Base-by-base conservation (phyloP, 2,888 invertebrate genomes). In the Hyalella azteca region DNA sequence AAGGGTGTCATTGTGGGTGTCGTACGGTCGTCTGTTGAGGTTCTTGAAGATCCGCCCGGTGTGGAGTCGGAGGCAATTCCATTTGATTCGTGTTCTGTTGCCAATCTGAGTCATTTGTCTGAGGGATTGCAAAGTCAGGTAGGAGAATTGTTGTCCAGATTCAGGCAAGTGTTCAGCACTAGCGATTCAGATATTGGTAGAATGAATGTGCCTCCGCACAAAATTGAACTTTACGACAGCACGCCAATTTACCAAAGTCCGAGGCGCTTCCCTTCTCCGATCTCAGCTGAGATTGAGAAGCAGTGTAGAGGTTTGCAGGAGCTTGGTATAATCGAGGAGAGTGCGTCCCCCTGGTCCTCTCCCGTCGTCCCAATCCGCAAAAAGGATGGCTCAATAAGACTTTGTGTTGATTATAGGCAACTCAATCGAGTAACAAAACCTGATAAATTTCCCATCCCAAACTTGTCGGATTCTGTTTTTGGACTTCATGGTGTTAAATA, bases 401-500 rank as follows among this genome's bases (percentile, higher is more conserved):
- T 75, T 13, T 75, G 75, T 40, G 41, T 75, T 13, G 75, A 75
- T 41, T 75, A 75, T 41, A 3, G 39, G 22, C 19, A 3, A 40
- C 76, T 76, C 11, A 76, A 76, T 45, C 11, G 32, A 32, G 76
- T 76, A 22, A 76, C 76, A 19, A 41, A 48, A 45, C 11, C n/a
- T n/a, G 48, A 66, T 66, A 66, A 66, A 29, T 66, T 66, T 22
- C 66, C 66, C n/a, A 66, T 29, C 32, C 66, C 66, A 1, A 11
- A 76, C 48, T 5, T 45, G 22, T 4, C 22, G 11, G 41, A 76
- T 76, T 41, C 76, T 22, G 76, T 76, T n/a, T 76, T 76, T 76
- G 48, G 76, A 2, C 76, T 76, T 9, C 76, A 45, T 32, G 76
- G 76, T 26, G 76, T 76, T 15, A 76, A 76, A 41, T 45, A 39